phyloP scores from a whole-genome alignment of 2,113 vertebrate species.

The Gymnobelideus leadbeateri region DNA sequence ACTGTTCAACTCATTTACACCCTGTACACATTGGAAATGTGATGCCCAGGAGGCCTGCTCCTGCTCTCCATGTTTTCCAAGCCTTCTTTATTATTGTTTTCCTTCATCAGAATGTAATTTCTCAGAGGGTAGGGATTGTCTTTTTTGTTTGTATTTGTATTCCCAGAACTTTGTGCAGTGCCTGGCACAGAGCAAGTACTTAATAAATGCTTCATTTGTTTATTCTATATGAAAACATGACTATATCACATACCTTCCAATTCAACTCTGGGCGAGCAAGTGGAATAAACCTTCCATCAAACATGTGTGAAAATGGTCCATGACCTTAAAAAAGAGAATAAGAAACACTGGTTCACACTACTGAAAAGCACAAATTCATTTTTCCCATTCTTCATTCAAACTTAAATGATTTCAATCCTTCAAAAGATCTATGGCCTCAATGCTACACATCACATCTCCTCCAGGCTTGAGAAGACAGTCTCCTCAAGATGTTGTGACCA shows the following conservation, averaged over 20 bases:
- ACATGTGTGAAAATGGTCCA: slow-evolving; percentile 98
- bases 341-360: slow-evolving; percentile 31
- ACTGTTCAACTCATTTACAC: neutral
- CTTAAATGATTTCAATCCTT: neutral
- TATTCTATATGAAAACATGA: slow-evolving; percentile 23
- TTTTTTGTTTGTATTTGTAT: neutral
- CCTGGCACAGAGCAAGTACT: neutral
- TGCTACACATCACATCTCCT: neutral
- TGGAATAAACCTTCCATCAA: slow-evolving; percentile 94
- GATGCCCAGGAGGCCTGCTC: neutral
- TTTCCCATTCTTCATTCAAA: slow-evolving; percentile 18
- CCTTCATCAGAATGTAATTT: neutral
- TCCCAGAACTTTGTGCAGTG: neutral
- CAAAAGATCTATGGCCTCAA: neutral
- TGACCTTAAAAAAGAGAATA: slow-evolving; percentile 89
- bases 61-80: neutral
- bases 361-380: slow-evolving; percentile 13
- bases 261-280: slow-evolving; percentile 83
- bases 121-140: neutral
- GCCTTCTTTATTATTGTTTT: neutral
- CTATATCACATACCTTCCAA: slow-evolving; percentile 90
- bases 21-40: neutral
- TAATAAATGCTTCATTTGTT: slow-evolving; percentile 8
- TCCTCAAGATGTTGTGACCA: neutral
- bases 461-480: no score